phyloP scores from a whole-genome alignment of 2,113 vertebrate genomes.

The Acinonyx jubatus region DNA sequence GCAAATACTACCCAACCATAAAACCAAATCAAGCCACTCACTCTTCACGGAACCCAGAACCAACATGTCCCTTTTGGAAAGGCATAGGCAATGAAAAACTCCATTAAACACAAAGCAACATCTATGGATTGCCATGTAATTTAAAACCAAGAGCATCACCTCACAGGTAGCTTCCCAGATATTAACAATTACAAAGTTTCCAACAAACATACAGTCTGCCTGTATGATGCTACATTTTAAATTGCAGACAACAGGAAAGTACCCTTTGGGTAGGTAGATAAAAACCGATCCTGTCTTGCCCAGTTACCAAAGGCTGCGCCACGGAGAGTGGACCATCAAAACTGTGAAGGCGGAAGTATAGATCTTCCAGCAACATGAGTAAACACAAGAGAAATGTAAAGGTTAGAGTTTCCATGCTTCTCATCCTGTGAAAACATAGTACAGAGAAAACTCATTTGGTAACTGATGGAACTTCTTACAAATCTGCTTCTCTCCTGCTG shows the following conservation, averaged over 20 bases:
- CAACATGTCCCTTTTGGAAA: not conserved
- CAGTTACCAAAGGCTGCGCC: not conserved
- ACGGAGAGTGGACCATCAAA: not conserved
- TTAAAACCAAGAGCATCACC: too few relatives aligned
- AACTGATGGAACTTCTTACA: not conserved
- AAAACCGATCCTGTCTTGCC: not conserved
- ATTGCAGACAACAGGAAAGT: not conserved
- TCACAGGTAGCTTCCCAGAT: too few relatives aligned
- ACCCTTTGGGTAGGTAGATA: not conserved
- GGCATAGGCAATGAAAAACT: not conserved
- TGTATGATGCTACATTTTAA: not conserved
- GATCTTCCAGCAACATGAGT: not conserved
- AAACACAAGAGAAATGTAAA: not conserved
- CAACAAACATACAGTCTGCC: not conserved
- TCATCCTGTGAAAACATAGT: not conserved
- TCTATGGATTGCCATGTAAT: too few relatives aligned
- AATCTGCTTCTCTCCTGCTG: not conserved
- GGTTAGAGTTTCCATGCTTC: not conserved
- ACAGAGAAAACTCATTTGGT: not conserved
- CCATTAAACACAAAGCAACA: not conserved
- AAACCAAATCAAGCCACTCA: not conserved
- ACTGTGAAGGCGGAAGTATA: fast-evolving
- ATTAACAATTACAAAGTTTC: not conserved
- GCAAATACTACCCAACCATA: not conserved
- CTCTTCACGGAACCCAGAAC: not conserved